Percentiles rank a stretch among this genome's conserved stretches.
Evolutionary conservation across 1,140 invertebrate genomes (phyloP).

Genomic region (Drosophila lacertosa): DNA sequence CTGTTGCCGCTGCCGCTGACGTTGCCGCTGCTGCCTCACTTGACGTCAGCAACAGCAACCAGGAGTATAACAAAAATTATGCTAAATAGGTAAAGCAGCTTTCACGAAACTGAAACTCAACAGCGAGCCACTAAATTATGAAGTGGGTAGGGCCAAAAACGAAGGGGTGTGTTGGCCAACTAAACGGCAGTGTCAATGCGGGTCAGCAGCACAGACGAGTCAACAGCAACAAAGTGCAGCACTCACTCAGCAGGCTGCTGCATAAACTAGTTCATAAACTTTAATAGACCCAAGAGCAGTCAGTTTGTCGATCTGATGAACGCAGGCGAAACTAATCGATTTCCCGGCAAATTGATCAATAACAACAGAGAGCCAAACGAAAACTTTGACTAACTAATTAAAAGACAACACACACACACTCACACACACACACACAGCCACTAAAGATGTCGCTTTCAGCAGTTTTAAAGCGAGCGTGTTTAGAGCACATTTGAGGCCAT

Average conservation of each 20-base stretch:
- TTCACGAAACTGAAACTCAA: constrained; percentile 75
- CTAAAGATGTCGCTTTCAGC: not conserved
- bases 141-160: not conserved
- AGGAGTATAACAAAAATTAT: constrained; percentile 75
- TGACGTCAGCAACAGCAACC: constrained; percentile 28
- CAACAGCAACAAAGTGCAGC: constrained; percentile 26
- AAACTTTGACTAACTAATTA: constrained; percentile 19
- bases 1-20: constrained; percentile 9
- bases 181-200: constrained; percentile 60
- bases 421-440: too few species aligned
- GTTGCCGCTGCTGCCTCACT: constrained; percentile 6
- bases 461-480: too few species aligned
- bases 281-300: not conserved
- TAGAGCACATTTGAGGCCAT: constrained; percentile 22
- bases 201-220: constrained; percentile 42
- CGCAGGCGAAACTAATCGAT: not conserved
- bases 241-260: not conserved
- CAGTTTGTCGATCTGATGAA: not conserved
- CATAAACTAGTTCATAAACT: constrained; percentile 12
- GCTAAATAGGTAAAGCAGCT: constrained; percentile 81
- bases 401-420: constrained; percentile 27
- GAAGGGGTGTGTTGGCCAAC: constrained; percentile 25
- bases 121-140: constrained; percentile 72
- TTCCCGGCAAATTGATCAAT: constrained; percentile 3
- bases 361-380: constrained; percentile 2